Conservation (phyloP, 1,140 invertebrate genomes). For the Drosophila baimaii region DNA sequence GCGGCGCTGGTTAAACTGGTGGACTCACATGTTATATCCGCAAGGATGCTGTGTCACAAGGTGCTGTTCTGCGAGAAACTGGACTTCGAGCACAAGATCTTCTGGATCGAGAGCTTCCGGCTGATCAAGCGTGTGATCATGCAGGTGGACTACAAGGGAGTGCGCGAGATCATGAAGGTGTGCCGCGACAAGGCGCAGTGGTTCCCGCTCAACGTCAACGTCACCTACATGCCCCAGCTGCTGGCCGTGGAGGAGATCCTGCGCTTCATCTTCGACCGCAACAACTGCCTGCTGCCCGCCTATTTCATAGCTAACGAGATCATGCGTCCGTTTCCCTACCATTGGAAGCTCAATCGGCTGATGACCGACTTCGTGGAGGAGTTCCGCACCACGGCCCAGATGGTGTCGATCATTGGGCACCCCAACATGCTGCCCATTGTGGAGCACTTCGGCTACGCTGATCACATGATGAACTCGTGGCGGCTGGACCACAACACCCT, state of each 20-base stretch:
- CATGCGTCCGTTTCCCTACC: conserved; percentile 94
- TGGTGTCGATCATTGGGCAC: conserved; percentile 96
- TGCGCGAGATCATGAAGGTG: conserved; percentile 95
- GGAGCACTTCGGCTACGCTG: conserved; percentile 95
- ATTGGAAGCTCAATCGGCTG: conserved; percentile 95
- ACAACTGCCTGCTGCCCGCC: conserved; percentile 95
- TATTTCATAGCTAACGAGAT: conserved; percentile 98
- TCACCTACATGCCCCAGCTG: conserved; percentile 91
- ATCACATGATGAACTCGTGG: conserved; percentile 96
- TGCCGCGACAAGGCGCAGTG: conserved; percentile 94
- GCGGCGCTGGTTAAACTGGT: conserved; percentile 90
- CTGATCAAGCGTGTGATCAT: conserved; percentile 94
- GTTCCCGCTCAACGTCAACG: conserved; percentile 90
- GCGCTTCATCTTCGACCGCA: conserved; percentile 95
- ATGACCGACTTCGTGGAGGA: conserved; percentile 95
- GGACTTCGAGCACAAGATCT: conserved; percentile 90
- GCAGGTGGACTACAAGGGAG: conserved; percentile 97
- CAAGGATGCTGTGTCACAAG: conserved; percentile 90
- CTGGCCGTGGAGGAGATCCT: conserved; percentile 92
- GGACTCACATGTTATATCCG: conserved; percentile 86
- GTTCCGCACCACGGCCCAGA: conserved; percentile 95
- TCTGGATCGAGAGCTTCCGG: conserved; percentile 95
- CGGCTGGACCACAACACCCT: conserved; percentile 93
- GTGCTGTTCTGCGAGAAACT: conserved; percentile 92
- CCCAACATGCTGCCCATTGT: conserved; percentile 96